phyloP scores from a whole-genome alignment of 1,140 invertebrate genomes.

The Leptinotarsa lineolata region DNA sequence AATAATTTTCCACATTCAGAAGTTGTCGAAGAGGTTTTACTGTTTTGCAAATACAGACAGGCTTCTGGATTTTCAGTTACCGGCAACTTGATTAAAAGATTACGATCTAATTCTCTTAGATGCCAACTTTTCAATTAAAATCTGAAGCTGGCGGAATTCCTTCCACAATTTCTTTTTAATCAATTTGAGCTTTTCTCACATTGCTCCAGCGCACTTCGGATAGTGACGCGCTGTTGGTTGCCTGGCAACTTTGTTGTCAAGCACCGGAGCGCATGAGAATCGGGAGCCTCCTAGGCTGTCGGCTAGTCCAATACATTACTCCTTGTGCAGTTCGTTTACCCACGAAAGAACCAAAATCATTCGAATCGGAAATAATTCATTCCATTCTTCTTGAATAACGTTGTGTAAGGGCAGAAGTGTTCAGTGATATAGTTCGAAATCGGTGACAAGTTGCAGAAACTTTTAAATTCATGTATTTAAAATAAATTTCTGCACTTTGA shows the following conservation, averaged over 20 bases:
- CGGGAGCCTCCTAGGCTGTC: conserved; percentile 26
- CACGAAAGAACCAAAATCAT: conserved; percentile 2
- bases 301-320: conserved; percentile 31
- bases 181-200: background rate
- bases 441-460: background rate
- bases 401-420: background rate
- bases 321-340: conserved; percentile 27
- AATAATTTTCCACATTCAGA: no score
- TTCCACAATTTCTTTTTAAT: background rate
- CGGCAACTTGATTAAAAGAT: no score
- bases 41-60: no score
- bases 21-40: no score
- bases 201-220: background rate
- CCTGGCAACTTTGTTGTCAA: conserved; percentile 51
- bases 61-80: no score
- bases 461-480: background rate
- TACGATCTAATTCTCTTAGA: no score
- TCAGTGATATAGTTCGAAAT: background rate
- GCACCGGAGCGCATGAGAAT: conserved; percentile 45
- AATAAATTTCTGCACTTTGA: background rate
- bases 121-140: no score
- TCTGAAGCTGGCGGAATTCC: no score
- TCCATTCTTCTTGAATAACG: background rate
- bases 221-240: conserved; percentile 43
- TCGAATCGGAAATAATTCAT: background rate